Percentiles rank a stretch among this genome's conserved stretches.
These are phyloP conservation scores for Neostethus bicornis DNA, from an alignment of 2,797 vertebrate species.

Conservation along the genomic window DNA sequence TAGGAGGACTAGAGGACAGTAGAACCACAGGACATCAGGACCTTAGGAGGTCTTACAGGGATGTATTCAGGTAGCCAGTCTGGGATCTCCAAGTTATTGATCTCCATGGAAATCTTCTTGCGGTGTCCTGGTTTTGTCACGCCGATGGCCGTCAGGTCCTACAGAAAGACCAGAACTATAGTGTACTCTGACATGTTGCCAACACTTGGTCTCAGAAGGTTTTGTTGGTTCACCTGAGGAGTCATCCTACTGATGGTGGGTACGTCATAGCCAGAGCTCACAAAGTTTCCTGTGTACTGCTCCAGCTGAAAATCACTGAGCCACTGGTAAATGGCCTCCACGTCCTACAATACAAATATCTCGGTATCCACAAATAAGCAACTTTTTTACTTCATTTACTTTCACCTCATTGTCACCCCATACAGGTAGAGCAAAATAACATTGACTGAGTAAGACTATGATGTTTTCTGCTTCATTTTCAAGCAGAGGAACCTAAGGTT, in stretches of 20 bases:
- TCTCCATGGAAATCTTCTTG: conserved; percentile 96
- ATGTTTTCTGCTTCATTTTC: too few species aligned
- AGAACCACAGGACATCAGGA: too few species aligned
- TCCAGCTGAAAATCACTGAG: conserved; percentile 94
- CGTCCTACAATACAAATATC: conserved; percentile 81
- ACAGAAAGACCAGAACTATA: background rate
- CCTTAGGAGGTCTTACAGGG: conserved; percentile 84
- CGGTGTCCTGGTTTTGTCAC: conserved; percentile 97
- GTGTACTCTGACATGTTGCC: background rate
- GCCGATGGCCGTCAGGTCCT: conserved; percentile 96
- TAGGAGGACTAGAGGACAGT: too few species aligned
- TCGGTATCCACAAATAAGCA: background rate
- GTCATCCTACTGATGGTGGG: conserved; percentile 98
- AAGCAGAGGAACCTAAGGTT: too few species aligned
- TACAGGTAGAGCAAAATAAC: too few species aligned
- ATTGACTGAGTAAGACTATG: too few species aligned
- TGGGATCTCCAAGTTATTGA: conserved; percentile 89
- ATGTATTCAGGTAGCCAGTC: conserved; percentile 96
- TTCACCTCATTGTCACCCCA: too few species aligned
- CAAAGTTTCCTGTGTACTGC: conserved; percentile 90
- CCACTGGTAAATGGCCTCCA: conserved; percentile 95
- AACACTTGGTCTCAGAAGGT: too few species aligned
- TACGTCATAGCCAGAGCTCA: conserved; percentile 91
- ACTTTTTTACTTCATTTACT: too few species aligned
- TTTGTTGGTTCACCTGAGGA: conserved; percentile 90